These are phyloP conservation scores for Pionites leucogaster DNA, from an alignment of 2,113 vertebrate genomes.

Conservation along the genomic window DNA sequence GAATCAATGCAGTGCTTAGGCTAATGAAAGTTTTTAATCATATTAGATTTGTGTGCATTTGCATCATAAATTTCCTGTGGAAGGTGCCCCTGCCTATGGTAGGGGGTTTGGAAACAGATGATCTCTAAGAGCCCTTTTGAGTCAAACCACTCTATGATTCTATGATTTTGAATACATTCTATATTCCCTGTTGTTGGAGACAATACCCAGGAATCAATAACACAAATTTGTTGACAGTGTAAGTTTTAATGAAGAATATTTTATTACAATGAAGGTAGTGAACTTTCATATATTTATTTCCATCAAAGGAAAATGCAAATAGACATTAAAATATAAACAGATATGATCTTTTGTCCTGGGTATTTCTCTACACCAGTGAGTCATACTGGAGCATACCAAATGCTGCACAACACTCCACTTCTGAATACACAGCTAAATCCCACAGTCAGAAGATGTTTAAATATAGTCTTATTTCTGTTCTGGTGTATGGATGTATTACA, in stretches of 20 bases:
- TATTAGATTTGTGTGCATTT: no score
- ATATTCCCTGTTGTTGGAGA: neutral
- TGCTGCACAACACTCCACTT: neutral
- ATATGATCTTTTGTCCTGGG: neutral
- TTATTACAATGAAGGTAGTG: neutral
- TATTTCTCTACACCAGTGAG: neutral
- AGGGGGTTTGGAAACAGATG: neutral
- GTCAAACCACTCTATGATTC: neutral
- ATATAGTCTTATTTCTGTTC: neutral
- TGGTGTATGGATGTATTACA: neutral
- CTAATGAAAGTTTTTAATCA: no score
- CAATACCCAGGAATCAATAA: neutral
- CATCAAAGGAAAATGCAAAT: neutral
- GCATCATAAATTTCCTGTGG: no score
- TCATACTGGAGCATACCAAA: neutral
- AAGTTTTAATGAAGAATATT: neutral
- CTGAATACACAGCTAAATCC: neutral
- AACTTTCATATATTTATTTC: constrained; percentile 1
- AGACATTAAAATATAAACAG: neutral
- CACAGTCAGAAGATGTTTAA: neutral
- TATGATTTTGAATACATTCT: neutral
- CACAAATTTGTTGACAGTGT: neutral
- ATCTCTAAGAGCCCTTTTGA: neutral
- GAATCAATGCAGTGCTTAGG: no score
- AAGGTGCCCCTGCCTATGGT: neutral